These are phyloP conservation scores for Harpalus rufipes DNA, from an alignment of 2,888 invertebrate genomes.

Conservation along the genomic window DNA sequence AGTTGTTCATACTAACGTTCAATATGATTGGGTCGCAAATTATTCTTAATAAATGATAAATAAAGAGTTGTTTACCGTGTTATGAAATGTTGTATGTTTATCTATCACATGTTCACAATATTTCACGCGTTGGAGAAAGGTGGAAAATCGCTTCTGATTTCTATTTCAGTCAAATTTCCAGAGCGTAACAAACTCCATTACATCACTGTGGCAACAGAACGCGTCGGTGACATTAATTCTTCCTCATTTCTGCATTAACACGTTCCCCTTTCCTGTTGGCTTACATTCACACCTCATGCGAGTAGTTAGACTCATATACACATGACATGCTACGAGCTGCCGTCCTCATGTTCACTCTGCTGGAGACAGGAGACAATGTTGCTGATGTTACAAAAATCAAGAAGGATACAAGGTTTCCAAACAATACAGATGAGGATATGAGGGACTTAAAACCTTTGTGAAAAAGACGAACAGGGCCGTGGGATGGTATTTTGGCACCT, in stretches of 20 bases:
- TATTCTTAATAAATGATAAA: too few species aligned
- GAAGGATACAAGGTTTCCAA: too few species aligned
- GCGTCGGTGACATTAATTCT: constrained; percentile 61
- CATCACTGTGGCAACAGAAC: constrained; percentile 53
- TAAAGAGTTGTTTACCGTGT: not conserved
- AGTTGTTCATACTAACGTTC: too few species aligned
- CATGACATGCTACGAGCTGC: not conserved
- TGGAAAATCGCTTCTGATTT: constrained; percentile 52
- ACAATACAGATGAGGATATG: too few species aligned
- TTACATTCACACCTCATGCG: constrained; percentile 17
- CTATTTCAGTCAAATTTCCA: constrained; percentile 56
- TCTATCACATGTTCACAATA: not conserved
- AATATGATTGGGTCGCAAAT: too few species aligned
- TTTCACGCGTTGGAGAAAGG: constrained; percentile 51
- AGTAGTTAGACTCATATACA: not conserved
- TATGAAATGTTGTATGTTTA: not conserved
- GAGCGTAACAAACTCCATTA: constrained; percentile 61
- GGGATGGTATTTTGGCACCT: too few species aligned
- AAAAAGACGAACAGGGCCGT: too few species aligned
- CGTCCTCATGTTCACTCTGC: not conserved
- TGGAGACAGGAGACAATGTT: too few species aligned
- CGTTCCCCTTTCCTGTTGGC: constrained; percentile 19
- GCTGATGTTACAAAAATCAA: too few species aligned
- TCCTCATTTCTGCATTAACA: constrained; percentile 61
- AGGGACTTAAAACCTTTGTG: too few species aligned